These are phyloP conservation scores for Chiridota heheva DNA, from an alignment of 35 echinoderm and acorn worm species.

Conservation along the genomic window DNA sequence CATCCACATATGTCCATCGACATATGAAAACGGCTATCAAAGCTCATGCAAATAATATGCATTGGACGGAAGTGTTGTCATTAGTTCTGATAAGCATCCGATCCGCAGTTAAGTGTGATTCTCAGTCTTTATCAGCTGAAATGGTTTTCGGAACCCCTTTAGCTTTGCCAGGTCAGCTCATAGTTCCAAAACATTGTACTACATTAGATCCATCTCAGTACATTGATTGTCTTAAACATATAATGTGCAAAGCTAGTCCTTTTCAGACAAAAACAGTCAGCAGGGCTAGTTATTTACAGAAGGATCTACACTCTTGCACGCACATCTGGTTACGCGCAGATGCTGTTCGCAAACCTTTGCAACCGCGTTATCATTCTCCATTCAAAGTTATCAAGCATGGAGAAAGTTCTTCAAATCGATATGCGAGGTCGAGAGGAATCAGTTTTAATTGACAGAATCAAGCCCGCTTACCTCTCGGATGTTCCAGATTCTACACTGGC, in stretches of 20 bases:
- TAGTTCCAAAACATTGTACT: not conserved
- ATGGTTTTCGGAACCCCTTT: slow-evolving; percentile 60
- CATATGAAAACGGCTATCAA: slow-evolving; percentile 64
- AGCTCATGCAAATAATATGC: not conserved
- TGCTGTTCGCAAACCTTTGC: slow-evolving; percentile 47
- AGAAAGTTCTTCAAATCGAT: slow-evolving; percentile 45
- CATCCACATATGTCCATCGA: slow-evolving; percentile 38
- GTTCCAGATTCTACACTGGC: not conserved
- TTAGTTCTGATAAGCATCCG: slow-evolving; percentile 44
- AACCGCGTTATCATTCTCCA: slow-evolving; percentile 51
- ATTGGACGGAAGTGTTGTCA: slow-evolving; percentile 50
- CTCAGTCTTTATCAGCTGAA: slow-evolving; percentile 41
- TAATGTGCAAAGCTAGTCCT: not conserved
- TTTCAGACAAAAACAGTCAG: not conserved
- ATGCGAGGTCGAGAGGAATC: slow-evolving; percentile 11
- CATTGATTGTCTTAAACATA: not conserved
- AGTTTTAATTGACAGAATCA: slow-evolving; percentile 47
- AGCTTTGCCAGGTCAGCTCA: slow-evolving; percentile 46
- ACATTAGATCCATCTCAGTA: not conserved
- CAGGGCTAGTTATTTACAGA: not conserved
- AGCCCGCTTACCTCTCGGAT: not conserved
- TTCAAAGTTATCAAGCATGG: slow-evolving; percentile 22
- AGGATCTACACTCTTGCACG: slow-evolving; percentile 29
- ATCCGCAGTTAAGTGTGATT: slow-evolving; percentile 38
- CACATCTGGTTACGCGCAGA: slow-evolving; percentile 59